Evolutionary conservation across 2,113 vertebrate species (phyloP).

Genomic region (Dinomys branickii): DNA sequence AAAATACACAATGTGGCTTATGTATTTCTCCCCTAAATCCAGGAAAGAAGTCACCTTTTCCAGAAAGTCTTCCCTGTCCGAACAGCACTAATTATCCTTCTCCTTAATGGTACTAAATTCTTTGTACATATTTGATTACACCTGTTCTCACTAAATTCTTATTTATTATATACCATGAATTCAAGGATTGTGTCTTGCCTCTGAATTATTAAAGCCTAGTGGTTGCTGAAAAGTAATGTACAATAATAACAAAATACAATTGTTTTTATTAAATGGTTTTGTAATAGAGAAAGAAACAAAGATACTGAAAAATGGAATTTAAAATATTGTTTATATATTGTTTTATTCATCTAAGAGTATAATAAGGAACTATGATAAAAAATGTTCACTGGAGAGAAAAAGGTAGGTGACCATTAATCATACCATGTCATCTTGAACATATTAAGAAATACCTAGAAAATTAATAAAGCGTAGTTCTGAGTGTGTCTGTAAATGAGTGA

Average conservation of each 20-base stretch:
- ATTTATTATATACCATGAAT: not conserved
- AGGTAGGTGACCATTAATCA: not conserved
- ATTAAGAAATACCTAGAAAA: not conserved
- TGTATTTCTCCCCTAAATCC: not conserved
- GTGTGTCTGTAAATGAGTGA: not conserved
- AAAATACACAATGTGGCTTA: not conserved
- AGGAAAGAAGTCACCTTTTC: not conserved
- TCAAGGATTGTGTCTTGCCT: not conserved
- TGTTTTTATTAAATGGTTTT: not conserved
- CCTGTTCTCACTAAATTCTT: not conserved
- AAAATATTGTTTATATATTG: not conserved
- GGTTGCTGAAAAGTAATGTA: not conserved
- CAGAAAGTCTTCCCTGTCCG: not conserved
- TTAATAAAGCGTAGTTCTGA: not conserved
- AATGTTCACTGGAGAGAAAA: not conserved
- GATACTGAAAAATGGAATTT: not conserved
- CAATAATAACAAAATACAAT: not conserved
- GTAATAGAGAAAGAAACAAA: not conserved
- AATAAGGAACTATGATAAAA: not conserved
- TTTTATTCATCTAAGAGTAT: not conserved
- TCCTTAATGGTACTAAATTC: not conserved
- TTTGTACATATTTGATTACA: not conserved
- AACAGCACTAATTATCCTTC: not conserved
- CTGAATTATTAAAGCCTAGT: not conserved
- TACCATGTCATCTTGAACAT: not conserved